These are phyloP conservation scores for Pogonus chalceus DNA, from an alignment of 1,140 invertebrate species.

Conservation along the genomic window DNA sequence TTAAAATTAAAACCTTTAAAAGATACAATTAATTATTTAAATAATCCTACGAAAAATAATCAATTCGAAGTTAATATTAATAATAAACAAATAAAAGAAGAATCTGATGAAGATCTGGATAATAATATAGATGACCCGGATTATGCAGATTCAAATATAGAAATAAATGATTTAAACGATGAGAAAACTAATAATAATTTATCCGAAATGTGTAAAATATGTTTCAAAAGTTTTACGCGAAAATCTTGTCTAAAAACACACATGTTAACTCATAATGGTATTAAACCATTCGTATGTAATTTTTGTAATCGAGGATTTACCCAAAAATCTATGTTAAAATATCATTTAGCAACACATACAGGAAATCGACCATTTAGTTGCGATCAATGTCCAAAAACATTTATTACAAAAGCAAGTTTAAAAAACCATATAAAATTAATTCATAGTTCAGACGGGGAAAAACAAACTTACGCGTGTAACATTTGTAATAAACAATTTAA, in stretches of 20 bases:
- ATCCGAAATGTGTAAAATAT: constrained; percentile 12
- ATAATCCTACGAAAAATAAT: too few relatives aligned
- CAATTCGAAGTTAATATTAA: neutral
- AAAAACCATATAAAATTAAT: constrained; percentile 11
- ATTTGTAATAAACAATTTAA: constrained; percentile 24
- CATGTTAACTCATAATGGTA: constrained; percentile 50
- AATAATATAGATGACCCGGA: neutral
- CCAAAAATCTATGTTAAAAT: constrained; percentile 51
- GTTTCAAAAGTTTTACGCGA: neutral
- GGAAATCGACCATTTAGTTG: constrained; percentile 52
- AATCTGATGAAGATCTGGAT: constrained; percentile 10
- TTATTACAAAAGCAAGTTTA: constrained; percentile 34
- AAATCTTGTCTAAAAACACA: neutral
- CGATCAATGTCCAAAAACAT: constrained; percentile 52
- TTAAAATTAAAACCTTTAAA: too few relatives aligned
- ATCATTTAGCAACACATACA: constrained; percentile 51
- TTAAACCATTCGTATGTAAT: constrained; percentile 63
- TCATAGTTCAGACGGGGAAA: constrained; percentile 11
- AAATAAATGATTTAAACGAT: constrained; percentile 12
- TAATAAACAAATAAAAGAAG: neutral
- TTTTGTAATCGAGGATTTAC: constrained; percentile 65
- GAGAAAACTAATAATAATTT: constrained; percentile 17
- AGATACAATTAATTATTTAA: too few relatives aligned
- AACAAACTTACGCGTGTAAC: constrained; percentile 20
- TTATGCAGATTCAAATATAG: neutral